phyloP scores from a whole-genome alignment of 1,140 invertebrate genomes.

The Drosophila tristis region DNA sequence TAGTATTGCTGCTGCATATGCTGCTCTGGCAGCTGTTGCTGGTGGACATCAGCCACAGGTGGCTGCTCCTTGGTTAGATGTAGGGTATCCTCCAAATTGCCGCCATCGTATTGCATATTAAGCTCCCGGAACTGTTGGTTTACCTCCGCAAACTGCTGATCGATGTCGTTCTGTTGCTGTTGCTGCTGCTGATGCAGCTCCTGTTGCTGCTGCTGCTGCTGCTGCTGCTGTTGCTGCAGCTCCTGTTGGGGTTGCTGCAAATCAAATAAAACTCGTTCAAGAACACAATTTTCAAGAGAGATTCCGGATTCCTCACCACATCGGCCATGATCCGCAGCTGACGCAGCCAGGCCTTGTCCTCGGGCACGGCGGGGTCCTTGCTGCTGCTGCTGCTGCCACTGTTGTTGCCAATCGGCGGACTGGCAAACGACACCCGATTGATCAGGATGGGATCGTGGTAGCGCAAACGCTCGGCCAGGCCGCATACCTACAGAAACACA shows the following conservation, averaged over 20 bases:
- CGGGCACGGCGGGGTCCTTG: slow-evolving; percentile 40
- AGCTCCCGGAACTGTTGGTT: slow-evolving; percentile 81
- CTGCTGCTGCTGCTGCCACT: slow-evolving; percentile 62
- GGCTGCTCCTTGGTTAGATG: slow-evolving; percentile 9
- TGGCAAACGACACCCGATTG: slow-evolving; percentile 69
- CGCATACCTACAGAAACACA: slow-evolving; percentile 54
- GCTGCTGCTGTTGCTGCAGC: slow-evolving; percentile 25
- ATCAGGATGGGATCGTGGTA: slow-evolving; percentile 89
- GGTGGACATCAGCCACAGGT: slow-evolving; percentile 25
- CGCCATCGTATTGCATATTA: slow-evolving; percentile 74
- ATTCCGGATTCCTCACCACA: slow-evolving; percentile 35
- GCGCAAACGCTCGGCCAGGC: slow-evolving; percentile 87
- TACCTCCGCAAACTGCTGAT: slow-evolving; percentile 81
- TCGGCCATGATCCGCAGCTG: slow-evolving; percentile 84
- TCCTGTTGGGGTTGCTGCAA: slow-evolving; percentile 15
- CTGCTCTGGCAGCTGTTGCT: slow-evolving; percentile 13
- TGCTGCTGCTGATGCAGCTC: slow-evolving; percentile 35
- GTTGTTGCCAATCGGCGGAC: slow-evolving; percentile 69
- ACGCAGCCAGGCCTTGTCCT: slow-evolving; percentile 86
- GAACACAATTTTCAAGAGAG: neutral
- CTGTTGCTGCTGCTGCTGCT: slow-evolving; percentile 16
- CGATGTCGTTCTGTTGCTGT: slow-evolving; percentile 64
- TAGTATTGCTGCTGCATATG: slow-evolving; percentile 41
- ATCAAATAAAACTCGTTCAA: neutral
- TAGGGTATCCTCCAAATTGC: slow-evolving; percentile 22